These are phyloP conservation scores for Timema cristinae DNA, from an alignment of 2,888 invertebrate genomes.

Conservation along the genomic window DNA sequence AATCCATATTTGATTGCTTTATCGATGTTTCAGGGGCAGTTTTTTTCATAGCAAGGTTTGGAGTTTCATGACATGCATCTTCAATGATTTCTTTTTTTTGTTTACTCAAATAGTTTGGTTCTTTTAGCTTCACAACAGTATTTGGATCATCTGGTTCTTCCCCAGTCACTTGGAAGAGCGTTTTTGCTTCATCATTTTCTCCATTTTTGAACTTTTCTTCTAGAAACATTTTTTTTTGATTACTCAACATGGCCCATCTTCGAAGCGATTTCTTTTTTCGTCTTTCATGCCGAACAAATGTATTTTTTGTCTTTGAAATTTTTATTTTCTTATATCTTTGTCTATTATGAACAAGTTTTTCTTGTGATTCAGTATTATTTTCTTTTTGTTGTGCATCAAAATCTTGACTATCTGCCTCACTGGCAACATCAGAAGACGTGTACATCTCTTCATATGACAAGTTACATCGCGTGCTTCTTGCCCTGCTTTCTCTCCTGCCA, in stretches of 20 bases:
- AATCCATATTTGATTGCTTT: too few relatives aligned
- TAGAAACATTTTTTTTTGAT: not conserved
- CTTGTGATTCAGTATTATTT: constrained; percentile 4
- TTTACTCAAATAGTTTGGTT: too few relatives aligned
- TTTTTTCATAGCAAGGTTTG: too few relatives aligned
- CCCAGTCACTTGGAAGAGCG: too few relatives aligned
- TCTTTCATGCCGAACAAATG: not conserved
- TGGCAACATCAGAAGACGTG: constrained; percentile 29
- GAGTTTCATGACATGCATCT: too few relatives aligned
- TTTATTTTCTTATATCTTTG: constrained; percentile 4
- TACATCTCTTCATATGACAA: constrained; percentile 31
- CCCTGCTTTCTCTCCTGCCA: constrained; percentile 11
- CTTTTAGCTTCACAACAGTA: too few relatives aligned
- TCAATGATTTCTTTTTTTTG: too few relatives aligned
- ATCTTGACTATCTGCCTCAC: constrained; percentile 26
- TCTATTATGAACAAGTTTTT: not conserved
- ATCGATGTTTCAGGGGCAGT: too few relatives aligned
- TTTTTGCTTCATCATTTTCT: too few relatives aligned
- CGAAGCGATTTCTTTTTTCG: constrained; percentile 1
- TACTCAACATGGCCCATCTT: not conserved
- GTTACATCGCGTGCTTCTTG: constrained; percentile 27
- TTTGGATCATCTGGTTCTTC: too few relatives aligned
- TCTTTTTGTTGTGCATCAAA: constrained; percentile 15
- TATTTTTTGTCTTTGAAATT: not conserved
- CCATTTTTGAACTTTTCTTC: too few relatives aligned